A percentile compares a stretch with the other conserved stretches of the same genome.
These are phyloP conservation scores for Calyptomena viridis DNA, from an alignment of 2,113 vertebrate genomes.

Conservation along the genomic window DNA sequence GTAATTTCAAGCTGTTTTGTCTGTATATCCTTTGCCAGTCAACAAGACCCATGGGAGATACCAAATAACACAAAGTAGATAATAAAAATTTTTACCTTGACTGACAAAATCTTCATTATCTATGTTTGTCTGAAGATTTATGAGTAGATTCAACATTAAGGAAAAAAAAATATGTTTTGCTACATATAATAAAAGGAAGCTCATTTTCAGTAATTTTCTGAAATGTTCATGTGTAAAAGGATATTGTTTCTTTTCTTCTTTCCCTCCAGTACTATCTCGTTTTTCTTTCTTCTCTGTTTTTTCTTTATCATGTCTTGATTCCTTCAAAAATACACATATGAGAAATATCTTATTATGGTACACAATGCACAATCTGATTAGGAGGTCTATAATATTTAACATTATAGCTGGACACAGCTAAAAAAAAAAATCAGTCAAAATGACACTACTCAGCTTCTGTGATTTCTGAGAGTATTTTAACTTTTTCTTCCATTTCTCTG, in stretches of 20 bases:
- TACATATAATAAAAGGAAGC: neutral
- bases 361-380: neutral
- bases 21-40: neutral
- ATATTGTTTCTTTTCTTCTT: slow-evolving; percentile 98
- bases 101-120: slow-evolving; percentile 82
- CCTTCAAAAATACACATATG: slow-evolving; percentile 59
- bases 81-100: slow-evolving; percentile 68
- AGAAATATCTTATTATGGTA: neutral
- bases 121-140: slow-evolving; percentile 93
- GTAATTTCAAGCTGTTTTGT: neutral
- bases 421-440: neutral
- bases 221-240: slow-evolving; percentile 68
- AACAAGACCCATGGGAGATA: neutral
- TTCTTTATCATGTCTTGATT: slow-evolving; percentile 90
- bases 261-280: slow-evolving; percentile 85
- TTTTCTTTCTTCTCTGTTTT: slow-evolving; percentile 95
- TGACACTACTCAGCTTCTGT: neutral
- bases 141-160: slow-evolving; percentile 84
- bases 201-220: neutral
- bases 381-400: neutral
- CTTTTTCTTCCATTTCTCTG: neutral
- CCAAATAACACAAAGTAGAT: neutral
- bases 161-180: neutral
- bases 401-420: neutral
- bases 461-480: neutral